A percentile compares a stretch with the other conserved stretches of the same genome.
These are phyloP conservation scores for Sitta europaea DNA, from an alignment of 2,113 vertebrate genomes.

Conservation along the genomic window DNA sequence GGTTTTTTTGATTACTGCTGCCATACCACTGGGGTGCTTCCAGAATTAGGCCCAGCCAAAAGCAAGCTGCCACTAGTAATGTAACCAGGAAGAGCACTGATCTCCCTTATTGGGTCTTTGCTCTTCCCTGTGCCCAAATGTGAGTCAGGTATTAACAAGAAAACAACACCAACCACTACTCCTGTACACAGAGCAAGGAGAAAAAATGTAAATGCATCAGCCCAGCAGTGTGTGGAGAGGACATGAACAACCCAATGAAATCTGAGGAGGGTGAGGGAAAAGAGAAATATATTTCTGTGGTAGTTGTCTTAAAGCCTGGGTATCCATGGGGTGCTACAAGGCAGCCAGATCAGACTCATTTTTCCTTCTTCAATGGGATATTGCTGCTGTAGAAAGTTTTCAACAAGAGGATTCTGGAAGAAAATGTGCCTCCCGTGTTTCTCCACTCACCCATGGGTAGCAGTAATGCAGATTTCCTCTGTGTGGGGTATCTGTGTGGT, in stretches of 20 bases:
- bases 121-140: background rate
- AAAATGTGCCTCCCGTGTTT: background rate
- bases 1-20: background rate
- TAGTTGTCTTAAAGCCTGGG: background rate
- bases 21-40: background rate
- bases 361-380: background rate
- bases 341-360: background rate
- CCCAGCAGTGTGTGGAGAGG: background rate
- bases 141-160: background rate
- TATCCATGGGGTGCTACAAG: background rate
- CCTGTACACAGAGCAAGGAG: background rate
- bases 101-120: background rate
- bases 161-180: background rate
- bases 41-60: background rate
- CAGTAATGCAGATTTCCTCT: background rate
- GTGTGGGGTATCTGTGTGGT: background rate
- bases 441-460: accelerated
- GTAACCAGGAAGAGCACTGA: background rate
- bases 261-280: background rate
- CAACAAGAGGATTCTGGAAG: background rate
- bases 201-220: background rate
- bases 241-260: background rate
- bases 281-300: background rate
- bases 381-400: background rate
- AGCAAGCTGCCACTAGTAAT: background rate